These are phyloP conservation scores for Boloria euphrosyne DNA, from an alignment of 2,888 invertebrate genomes.

Conservation along the genomic window DNA sequence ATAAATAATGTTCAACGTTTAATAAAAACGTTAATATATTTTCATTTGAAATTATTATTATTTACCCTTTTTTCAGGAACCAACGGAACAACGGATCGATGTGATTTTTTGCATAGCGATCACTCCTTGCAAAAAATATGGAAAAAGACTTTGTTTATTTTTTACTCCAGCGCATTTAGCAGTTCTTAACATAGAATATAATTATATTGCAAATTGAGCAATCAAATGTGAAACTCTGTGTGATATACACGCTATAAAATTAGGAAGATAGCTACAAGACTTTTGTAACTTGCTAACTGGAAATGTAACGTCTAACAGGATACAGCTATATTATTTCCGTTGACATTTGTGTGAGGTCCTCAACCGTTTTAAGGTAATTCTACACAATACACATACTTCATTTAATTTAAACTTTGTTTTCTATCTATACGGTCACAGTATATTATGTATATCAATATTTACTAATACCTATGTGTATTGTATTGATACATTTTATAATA, in stretches of 20 bases:
- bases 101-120: background rate
- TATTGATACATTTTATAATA: background rate
- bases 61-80: too few species aligned
- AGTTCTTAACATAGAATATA: too few species aligned
- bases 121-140: too few species aligned
- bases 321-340: conserved; percentile 41
- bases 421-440: background rate
- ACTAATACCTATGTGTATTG: too few species aligned
- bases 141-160: too few species aligned
- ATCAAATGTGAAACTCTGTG: too few species aligned
- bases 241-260: background rate
- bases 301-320: conserved; percentile 40
- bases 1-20: conserved; percentile 10
- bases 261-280: background rate
- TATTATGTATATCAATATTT: too few species aligned
- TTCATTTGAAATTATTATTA: too few species aligned
- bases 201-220: too few species aligned
- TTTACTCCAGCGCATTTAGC: too few species aligned
- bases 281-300: conserved; percentile 23
- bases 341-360: conserved; percentile 38
- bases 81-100: too few species aligned
- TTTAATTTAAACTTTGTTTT: conserved; percentile 3
- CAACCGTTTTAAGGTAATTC: conserved; percentile 21
- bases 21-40: conserved; percentile 17
- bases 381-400: conserved; percentile 3